phyloP scores from a whole-genome alignment of 2,113 vertebrate species.

The Prunella himalayana region DNA sequence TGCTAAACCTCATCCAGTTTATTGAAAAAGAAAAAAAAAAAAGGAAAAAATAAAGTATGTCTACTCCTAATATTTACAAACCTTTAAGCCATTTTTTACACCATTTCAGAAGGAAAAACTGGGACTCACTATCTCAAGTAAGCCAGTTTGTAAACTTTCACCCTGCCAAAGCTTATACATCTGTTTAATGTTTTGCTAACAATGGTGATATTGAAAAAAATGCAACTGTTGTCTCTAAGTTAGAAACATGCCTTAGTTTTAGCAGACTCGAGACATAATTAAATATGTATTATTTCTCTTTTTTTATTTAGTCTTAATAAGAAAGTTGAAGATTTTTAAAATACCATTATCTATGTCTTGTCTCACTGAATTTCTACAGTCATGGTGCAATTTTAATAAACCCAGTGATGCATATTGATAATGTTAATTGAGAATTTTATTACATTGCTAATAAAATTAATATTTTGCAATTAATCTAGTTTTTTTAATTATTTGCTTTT shows the following conservation, averaged over 20 bases:
- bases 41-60: not conserved
- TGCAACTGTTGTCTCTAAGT: not conserved
- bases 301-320: not conserved
- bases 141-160: not conserved
- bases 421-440: not conserved
- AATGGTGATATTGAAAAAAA: not conserved
- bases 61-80: not conserved
- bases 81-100: not conserved
- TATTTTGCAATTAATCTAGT: not conserved
- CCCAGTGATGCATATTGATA: not conserved
- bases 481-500: not conserved
- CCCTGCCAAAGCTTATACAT: not conserved
- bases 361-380: not conserved
- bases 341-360: not conserved
- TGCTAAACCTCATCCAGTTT: not conserved
- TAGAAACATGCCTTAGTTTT: not conserved
- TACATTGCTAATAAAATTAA: not conserved
- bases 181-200: not conserved
- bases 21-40: accelerated
- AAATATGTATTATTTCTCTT: not conserved
- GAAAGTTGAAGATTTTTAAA: not conserved
- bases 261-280: not conserved
- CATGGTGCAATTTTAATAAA: not conserved
- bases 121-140: not conserved
- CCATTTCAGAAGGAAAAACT: not conserved